Conservation (phyloP, 2,113 vertebrate genomes). For the Aleadryas rufinucha region DNA sequence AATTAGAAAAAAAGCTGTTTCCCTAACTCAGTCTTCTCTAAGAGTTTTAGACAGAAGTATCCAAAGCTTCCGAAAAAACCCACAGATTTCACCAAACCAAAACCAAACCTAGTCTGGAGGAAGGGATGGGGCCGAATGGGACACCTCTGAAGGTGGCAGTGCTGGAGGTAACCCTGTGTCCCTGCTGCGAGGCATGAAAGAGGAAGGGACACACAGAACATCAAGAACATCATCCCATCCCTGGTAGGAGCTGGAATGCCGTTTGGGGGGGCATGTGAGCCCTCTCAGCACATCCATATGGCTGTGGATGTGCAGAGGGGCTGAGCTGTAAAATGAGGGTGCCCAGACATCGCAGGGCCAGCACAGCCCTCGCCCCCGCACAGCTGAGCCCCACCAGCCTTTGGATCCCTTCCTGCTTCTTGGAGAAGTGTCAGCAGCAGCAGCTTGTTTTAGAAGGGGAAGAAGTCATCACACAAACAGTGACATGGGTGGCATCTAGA, state of each 20-base stretch:
- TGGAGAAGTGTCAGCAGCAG: not conserved
- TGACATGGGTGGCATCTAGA: not conserved
- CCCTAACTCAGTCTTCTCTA: not conserved
- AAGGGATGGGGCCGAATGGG: rapidly evolving
- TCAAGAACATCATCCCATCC: not conserved
- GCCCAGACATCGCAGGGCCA: not conserved
- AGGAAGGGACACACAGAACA: not conserved
- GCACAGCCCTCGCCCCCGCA: not conserved
- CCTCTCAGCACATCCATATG: not conserved
- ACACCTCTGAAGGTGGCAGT: not conserved
- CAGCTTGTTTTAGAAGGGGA: not conserved
- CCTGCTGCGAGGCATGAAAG: not conserved
- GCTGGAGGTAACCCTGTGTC: not conserved
- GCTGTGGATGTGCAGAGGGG: not conserved
- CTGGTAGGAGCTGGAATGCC: not conserved
- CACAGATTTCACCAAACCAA: not conserved
- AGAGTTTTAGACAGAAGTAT: not conserved
- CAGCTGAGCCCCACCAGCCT: not conserved
- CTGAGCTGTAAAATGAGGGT: not conserved
- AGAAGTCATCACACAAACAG: not conserved
- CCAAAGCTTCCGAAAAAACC: not conserved
- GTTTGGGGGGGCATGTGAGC: not conserved
- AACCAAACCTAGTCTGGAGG: not conserved
- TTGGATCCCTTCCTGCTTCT: not conserved
- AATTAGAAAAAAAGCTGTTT: slow-evolving; percentile 7